Percentiles rank a stretch among this genome's conserved stretches.
Conservation (phyloP, 2,113 vertebrate genomes). For the Tyrannus savana region DNA sequence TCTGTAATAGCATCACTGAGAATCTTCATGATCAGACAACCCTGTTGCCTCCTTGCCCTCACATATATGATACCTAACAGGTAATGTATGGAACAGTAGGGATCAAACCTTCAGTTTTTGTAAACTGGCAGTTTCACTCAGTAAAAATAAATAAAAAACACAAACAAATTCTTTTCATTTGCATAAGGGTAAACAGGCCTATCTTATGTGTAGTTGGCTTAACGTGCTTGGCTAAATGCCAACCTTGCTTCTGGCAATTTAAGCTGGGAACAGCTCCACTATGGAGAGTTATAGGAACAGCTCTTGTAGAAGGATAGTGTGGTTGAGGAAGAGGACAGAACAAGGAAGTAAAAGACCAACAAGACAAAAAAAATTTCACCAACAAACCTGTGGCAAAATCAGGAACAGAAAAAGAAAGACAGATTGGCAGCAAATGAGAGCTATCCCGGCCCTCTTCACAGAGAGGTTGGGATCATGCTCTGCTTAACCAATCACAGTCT, state of each 20-base stretch:
- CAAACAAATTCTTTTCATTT: neutral
- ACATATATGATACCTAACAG: fast-evolving
- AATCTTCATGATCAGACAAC: neutral
- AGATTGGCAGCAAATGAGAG: neutral
- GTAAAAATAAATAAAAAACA: neutral
- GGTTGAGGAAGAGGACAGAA: neutral
- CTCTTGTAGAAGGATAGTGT: neutral
- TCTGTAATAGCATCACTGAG: neutral
- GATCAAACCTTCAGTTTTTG: neutral
- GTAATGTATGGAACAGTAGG: neutral
- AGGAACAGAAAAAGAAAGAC: neutral
- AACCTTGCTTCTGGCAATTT: neutral
- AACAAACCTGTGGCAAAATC: neutral
- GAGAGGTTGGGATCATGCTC: neutral
- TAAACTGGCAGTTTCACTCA: neutral
- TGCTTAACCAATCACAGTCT: neutral
- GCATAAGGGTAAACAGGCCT: neutral
- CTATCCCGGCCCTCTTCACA: neutral
- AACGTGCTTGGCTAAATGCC: neutral
- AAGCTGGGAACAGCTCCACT: neutral
- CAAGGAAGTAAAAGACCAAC: neutral
- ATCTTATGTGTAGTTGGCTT: neutral
- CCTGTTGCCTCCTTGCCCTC: neutral
- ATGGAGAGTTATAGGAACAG: neutral
- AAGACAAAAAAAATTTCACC: neutral